Percentiles rank a stretch among this genome's conserved stretches.
Evolutionary conservation across 2,888 invertebrate genomes (phyloP).

Genomic region (Endotricha flammealis): DNA sequence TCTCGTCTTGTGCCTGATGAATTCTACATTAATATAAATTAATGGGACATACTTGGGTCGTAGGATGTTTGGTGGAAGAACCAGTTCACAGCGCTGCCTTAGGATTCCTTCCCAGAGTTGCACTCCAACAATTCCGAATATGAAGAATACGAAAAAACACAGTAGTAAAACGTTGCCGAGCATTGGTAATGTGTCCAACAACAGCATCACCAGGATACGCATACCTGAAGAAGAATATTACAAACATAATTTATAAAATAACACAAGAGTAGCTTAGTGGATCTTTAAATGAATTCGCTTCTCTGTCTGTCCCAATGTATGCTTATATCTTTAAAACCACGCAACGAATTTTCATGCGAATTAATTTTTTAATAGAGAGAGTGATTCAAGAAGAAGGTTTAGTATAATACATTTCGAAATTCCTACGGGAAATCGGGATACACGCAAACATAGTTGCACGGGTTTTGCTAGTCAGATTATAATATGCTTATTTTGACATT

Average conservation of each 20-base stretch:
- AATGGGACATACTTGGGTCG: slow-evolving; percentile 85
- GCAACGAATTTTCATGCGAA: no score
- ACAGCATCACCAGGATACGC: slow-evolving; percentile 98
- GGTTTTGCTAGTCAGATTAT: no score
- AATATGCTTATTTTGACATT: no score
- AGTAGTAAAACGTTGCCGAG: slow-evolving; percentile 98
- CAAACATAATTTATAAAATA: slow-evolving; percentile 9
- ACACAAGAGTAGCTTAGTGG: no score
- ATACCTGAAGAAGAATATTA: slow-evolving; percentile 83
- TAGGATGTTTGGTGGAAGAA: slow-evolving; percentile 82
- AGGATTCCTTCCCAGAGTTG: slow-evolving; percentile 99
- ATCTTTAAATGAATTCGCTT: no score
- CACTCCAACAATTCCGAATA: slow-evolving; percentile 99
- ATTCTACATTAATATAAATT: slow-evolving; percentile 1
- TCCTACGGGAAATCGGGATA: no score
- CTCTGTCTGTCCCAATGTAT: no score
- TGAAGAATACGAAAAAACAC: slow-evolving; percentile 99
- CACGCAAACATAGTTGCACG: no score
- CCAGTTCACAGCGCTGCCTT: slow-evolving; percentile 93
- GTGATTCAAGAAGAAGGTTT: no score
- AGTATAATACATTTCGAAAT: no score
- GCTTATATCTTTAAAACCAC: no score
- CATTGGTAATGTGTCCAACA: slow-evolving; percentile 99
- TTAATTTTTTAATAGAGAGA: no score
- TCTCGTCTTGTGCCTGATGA: slow-evolving; percentile 14